A percentile compares a stretch with the other conserved stretches of the same genome.
These are phyloP conservation scores for Chelmon rostratus DNA, from an alignment of 2,797 vertebrate species.

Conservation along the genomic window DNA sequence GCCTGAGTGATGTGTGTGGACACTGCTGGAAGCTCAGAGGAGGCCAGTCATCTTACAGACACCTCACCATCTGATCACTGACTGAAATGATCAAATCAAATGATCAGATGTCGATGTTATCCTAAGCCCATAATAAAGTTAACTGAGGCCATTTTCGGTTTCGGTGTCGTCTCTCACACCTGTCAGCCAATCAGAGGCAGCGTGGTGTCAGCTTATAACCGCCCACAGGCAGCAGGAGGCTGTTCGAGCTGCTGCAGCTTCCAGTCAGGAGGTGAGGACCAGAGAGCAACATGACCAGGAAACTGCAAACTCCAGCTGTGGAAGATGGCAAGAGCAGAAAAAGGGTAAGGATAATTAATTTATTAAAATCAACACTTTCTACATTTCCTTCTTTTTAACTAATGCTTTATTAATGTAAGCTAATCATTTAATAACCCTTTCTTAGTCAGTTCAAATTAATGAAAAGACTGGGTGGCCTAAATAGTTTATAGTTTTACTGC, in stretches of 20 bases:
- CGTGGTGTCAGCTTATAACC: slow-evolving; percentile 32
- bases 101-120: too few species aligned
- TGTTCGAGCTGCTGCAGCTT: slow-evolving; percentile 21
- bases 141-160: neutral
- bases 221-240: neutral
- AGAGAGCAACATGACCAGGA: slow-evolving; percentile 72
- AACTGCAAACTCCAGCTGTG: slow-evolving; percentile 12
- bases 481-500: too few species aligned
- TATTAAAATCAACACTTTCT: too few species aligned
- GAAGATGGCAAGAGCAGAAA: slow-evolving; percentile 71
- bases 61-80: neutral
- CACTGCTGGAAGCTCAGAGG: too few species aligned
- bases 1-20: too few species aligned
- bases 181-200: slow-evolving; percentile 72
- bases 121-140: slow-evolving; percentile 8
- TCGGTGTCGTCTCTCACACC: slow-evolving; percentile 58
- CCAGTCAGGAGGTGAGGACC: slow-evolving; percentile 25
- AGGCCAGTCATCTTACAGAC: too few species aligned
- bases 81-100: too few species aligned
- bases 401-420: neutral
- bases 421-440: neutral
- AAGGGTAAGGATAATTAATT: slow-evolving; percentile 63
- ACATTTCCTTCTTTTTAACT: too few species aligned
- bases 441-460: neutral
- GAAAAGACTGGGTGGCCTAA: neutral